Evolutionary conservation across 2,797 vertebrate genomes (phyloP), one percentile per base, ranked within the genome.

Genomic region (Gobionotothen gibberifrons): DNA sequence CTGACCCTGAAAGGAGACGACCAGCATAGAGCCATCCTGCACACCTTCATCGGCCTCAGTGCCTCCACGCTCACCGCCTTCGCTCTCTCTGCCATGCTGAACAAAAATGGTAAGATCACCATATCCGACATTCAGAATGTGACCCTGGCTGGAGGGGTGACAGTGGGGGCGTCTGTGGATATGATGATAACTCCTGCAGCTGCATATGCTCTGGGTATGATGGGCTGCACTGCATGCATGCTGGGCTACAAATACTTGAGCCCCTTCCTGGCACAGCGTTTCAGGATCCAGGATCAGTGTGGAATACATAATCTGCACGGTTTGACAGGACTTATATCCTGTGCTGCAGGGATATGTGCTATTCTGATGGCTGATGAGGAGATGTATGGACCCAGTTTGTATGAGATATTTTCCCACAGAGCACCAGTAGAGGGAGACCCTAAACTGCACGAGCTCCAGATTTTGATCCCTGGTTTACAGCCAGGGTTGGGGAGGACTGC

Each of bases 301-400:
- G 95, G 96, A 57, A 97, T 96, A 82, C 95, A 97, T 79, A 97
- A 97, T 81, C 86, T 97, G 36, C 96, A 97, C 0, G 96, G 96
- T 17, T 84, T 97, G 39, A 96, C 96, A 0, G 95, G 95, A 55
- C 89, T 96, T 21, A 93, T 96, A 13, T 96, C 96, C 0, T 92
- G 89, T 0, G 0, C 82, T 0, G 96, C 95, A 9, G 96, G 95
- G 1, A 87, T 93, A 5, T 83, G 87, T 53, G 93, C 88, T 12
- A 86, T 96, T 44, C 86, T 96, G 60, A 21, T 86, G 43, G 91
- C 92, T 4, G 64, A 55, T 0, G 74, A 95, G 62, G 92, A 94
- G 44, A 71, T 75, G 9, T 93, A 95, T 0, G 79, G 89, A 0
- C 90, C 90, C 14, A 93, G 74, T 19, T 78, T 95, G 17, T 93